Evolutionary conservation across 2,888 invertebrate species (phyloP), one percentile per base, ranked within the genome.

Genomic region (Formica aserva): DNA sequence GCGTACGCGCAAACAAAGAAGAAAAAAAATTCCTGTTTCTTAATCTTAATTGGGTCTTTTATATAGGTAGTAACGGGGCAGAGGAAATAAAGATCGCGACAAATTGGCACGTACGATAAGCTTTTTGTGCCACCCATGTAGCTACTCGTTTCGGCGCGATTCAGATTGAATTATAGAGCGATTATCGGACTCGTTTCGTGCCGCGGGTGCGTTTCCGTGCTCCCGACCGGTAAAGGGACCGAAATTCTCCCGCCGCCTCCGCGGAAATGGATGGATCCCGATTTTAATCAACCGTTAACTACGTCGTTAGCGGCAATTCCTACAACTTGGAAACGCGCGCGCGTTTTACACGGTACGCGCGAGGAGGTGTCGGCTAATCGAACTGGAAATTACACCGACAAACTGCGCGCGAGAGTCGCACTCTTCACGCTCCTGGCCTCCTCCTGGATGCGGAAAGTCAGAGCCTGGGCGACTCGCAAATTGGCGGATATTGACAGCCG

Each of bases 281-380:
- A 91, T 90, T 91, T 92, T 89, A 90, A 92, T 91, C 88, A 86
- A 89, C 63, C 69, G 85, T 84, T 89, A 88, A 88, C 85, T 84
- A 82, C 85, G 77, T 87, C 90, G 85, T 90, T 82, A 74, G 32
- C 80, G 67, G 65, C 71, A 62, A 75, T 83, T 77, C 82, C 80
- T 55, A 60, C 74, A 78, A 69, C 45, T 78, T 48, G 78, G 60
- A 3, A 69, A 69, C 8, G 26, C 48, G 76, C 76, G 63, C 35
- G 63, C 11, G 26, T 8, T 32, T 32, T 35, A 55, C 29, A 57
- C 69, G 48, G 22, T 69, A 13, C 13, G 72, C 13, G 72, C 69
- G 82, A 45, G 81, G 69, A 86, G 69, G 84, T 66, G 62, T 63
- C 75, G 41, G 83, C 65, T 86, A 89, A 91, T 91, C 85, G 85